phyloP scores from a whole-genome alignment of 2,888 invertebrate genomes.

The Tiliacea aurago region DNA sequence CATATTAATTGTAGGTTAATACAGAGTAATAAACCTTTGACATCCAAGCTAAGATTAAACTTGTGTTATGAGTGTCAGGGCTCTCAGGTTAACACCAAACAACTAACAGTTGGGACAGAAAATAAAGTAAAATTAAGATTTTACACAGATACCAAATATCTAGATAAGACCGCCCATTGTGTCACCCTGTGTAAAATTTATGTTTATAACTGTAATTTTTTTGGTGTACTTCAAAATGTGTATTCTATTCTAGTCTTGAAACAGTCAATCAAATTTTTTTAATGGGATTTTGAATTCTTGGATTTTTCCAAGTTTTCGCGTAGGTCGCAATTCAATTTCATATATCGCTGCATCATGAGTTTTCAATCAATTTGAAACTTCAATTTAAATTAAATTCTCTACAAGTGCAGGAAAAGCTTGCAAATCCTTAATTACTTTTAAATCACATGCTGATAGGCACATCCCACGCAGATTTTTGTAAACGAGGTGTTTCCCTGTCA shows the following conservation, averaged over 20 bases:
- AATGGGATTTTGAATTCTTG: not conserved
- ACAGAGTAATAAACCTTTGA: no score
- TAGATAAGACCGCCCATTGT: no score
- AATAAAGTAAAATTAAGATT: no score
- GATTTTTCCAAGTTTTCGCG: not conserved
- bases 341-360: not conserved
- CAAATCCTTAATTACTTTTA: conserved; percentile 24
- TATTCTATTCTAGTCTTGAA: not conserved
- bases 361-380: conserved; percentile 9
- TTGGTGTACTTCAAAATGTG: no score
- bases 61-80: no score
- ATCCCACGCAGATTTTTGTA: not conserved
- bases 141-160: no score
- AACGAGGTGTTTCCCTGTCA: not conserved
- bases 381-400: conserved; percentile 4
- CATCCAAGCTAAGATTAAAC: no score
- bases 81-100: no score
- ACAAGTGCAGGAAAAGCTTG: conserved; percentile 8
- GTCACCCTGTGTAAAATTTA: no score
- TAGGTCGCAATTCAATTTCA: not conserved
- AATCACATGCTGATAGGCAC: not conserved
- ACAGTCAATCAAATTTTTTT: not conserved
- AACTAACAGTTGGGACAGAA: no score
- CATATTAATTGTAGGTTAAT: no score
- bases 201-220: no score